Base-by-base conservation (phyloP, 2,797 vertebrate species). In the Trichosurus vulpecula region DNA sequence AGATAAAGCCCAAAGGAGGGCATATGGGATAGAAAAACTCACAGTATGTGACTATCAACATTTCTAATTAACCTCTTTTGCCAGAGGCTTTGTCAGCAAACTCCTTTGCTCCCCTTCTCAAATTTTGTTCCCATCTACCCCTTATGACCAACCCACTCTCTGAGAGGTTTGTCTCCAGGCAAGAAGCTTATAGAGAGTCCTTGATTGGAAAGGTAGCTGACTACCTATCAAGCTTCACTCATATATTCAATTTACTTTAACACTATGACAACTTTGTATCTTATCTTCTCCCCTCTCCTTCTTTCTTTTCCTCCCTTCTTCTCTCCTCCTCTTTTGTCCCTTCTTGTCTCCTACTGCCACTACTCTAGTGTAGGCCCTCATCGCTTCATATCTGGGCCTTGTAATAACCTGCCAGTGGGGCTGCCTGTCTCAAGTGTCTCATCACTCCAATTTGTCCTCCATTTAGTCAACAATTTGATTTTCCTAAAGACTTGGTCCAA, bases 201-300 rank as follows among this genome's bases (percentile, higher is more conserved):
- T 41, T 58, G 11, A 52, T 14, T 94, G 31, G 16, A 51, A 96
- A 90, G 27, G 10, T 30, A 61, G 13, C 87, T 92, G 22, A n/a
- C n/a, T 95, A 94, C 6, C 19, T 10, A 81, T 56, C 8, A 57
- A 91, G 14, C 11, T 19, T 95, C 35, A 31, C 31, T 95, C 95
- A 94, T 35, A 87, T 9, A 47, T 87, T 47, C 41, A 87, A 8
- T 47, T 47, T 87, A 47, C 41, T 87, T 87, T 41, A 87, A 87
- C 9, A 87, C 74, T 47, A 87, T 87, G 74, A 22, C 22, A 87
- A 87, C 35, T 47, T 47, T 1, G 9, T 47, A 81, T 22, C 4
- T 14, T 31, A 1, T 66, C 13, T 16, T 66, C 13, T n/a, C 31
- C 57, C 8, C 31, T 66, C 10, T 35, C 61, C 13, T 61, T 61